These are phyloP conservation scores for Drosophila auraria DNA, from an alignment of 1,140 invertebrate species.

Conservation along the genomic window DNA sequence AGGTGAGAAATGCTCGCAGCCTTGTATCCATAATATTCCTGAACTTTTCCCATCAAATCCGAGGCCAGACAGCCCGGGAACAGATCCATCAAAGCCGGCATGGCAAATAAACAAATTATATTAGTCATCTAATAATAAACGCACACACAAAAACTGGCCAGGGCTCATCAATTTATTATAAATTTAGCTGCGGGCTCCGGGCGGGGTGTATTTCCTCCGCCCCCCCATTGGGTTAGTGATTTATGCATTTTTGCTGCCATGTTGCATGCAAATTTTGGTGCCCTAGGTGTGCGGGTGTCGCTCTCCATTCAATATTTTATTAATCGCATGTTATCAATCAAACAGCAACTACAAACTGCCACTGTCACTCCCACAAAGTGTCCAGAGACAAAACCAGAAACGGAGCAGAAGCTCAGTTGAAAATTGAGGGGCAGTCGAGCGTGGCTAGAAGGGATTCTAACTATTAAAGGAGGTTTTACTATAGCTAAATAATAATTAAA, in stretches of 20 bases:
- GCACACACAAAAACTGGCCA: constrained; percentile 37
- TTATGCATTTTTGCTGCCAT: constrained; percentile 67
- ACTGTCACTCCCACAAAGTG: constrained; percentile 44
- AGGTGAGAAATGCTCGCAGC: constrained; percentile 1
- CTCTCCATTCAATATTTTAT: constrained; percentile 74
- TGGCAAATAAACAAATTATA: constrained; percentile 72
- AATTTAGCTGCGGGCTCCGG: constrained; percentile 50
- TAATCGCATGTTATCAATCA: constrained; percentile 83
- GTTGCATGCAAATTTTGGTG: constrained; percentile 42
- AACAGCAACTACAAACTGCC: constrained; percentile 68
- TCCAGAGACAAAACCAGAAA: constrained; percentile 30
- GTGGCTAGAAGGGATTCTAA: neutral
- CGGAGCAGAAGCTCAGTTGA: constrained; percentile 16
- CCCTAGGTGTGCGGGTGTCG: constrained; percentile 52
- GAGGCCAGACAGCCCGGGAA: constrained; percentile 9
- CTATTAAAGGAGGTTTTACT: too few relatives aligned
- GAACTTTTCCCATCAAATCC: neutral
- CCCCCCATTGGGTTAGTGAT: constrained; percentile 47
- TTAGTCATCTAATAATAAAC: constrained; percentile 63
- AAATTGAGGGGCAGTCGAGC: constrained; percentile 22
- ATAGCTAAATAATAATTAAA: too few relatives aligned
- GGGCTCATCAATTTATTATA: constrained; percentile 73
- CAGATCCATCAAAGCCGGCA: constrained; percentile 36
- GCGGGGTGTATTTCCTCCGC: neutral
- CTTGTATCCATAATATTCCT: neutral